Evolutionary conservation across 2,888 invertebrate genomes (phyloP).

Genomic region (Lithophane leautieri): DNA sequence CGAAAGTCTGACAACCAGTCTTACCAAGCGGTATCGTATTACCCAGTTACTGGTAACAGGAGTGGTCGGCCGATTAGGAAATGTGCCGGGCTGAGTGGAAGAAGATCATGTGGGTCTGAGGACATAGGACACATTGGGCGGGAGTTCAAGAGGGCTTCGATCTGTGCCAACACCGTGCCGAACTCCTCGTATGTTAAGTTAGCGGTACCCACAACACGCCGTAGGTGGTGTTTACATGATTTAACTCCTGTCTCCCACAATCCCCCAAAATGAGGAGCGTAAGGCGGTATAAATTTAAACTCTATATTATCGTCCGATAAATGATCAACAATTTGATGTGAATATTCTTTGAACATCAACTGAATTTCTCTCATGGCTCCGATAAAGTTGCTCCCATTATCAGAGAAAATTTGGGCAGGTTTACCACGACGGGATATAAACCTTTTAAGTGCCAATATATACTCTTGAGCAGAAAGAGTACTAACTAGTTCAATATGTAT

Average conservation of each 20-base stretch:
- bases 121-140: neutral
- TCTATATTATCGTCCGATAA: no score
- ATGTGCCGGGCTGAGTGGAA: neutral
- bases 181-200: neutral
- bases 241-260: neutral
- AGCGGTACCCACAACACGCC: neutral
- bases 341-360: no score
- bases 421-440: no score
- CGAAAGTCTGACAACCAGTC: no score
- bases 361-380: no score
- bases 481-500: no score
- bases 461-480: no score
- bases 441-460: no score
- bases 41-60: neutral
- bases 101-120: neutral
- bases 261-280: conserved; percentile 9
- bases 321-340: no score
- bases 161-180: neutral
- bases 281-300: neutral
- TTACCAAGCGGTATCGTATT: no score
- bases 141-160: conserved; percentile 1
- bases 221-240: neutral
- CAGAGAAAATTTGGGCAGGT: no score
- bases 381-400: no score
- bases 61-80: conserved; percentile 1